Conservation (phyloP, 2,888 invertebrate species). For the Lagria hirta region DNA sequence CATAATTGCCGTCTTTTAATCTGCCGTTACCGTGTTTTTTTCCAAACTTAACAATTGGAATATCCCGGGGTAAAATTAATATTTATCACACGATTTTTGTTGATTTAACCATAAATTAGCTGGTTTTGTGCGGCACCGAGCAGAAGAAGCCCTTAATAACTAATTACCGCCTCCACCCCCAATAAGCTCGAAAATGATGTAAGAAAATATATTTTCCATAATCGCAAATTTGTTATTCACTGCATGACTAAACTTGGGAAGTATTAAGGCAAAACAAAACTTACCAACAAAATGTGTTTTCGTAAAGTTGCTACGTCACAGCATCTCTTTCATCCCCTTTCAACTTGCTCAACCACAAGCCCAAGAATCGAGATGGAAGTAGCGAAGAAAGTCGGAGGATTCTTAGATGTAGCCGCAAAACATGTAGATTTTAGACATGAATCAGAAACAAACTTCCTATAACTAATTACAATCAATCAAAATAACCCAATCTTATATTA, state of each 20-base stretch:
- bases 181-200: slow-evolving; percentile 35
- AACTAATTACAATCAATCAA: slow-evolving; percentile 56
- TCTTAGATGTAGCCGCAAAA: slow-evolving; percentile 42
- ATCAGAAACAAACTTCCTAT: slow-evolving; percentile 54
- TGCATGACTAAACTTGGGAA: slow-evolving; percentile 52
- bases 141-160: slow-evolving; percentile 26
- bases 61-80: slow-evolving; percentile 1
- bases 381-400: slow-evolving; percentile 15
- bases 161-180: slow-evolving; percentile 32
- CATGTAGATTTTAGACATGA: slow-evolving; percentile 52
- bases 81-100: slow-evolving; percentile 8
- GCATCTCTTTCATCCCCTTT: slow-evolving; percentile 20
- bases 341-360: slow-evolving; percentile 1
- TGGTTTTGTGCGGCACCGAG: no score
- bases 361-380: slow-evolving; percentile 10
- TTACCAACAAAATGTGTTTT: slow-evolving; percentile 42
- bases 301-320: slow-evolving; percentile 31
- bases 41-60: no score
- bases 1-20: slow-evolving; percentile 25
- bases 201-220: slow-evolving; percentile 48
- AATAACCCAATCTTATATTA: slow-evolving; percentile 27
- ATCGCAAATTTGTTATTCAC: slow-evolving; percentile 53
- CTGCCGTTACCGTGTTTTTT: no score
- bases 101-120: no score
- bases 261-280: slow-evolving; percentile 51